Percentiles rank a stretch among this genome's conserved stretches.
Conservation (phyloP, 1,140 invertebrate species). For the Trichonephila inaurata region DNA sequence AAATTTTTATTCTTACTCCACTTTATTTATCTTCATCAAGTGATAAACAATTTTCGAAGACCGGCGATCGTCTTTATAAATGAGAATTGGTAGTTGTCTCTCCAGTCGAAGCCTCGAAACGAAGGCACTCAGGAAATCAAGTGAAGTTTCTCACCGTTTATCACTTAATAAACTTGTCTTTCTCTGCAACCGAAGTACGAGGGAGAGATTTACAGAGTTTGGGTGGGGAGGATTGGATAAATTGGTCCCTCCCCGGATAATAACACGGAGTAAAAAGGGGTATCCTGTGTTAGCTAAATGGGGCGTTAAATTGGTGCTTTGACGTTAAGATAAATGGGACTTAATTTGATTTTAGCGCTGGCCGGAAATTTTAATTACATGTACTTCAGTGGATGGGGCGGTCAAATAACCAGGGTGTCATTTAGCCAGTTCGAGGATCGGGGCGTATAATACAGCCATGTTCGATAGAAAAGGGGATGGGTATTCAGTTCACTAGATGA, state of each 20-base stretch:
- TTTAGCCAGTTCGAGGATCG: conserved; percentile 26
- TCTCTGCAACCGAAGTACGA: background rate
- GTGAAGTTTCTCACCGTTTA: conserved; percentile 55
- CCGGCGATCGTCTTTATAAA: background rate
- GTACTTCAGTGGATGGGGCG: conserved; percentile 61
- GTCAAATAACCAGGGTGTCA: conserved; percentile 63
- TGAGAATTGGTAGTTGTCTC: conserved; percentile 22
- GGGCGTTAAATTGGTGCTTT: conserved; percentile 63
- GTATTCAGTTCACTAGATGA: conserved; percentile 1
- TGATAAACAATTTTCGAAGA: background rate
- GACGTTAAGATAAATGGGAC: conserved; percentile 67
- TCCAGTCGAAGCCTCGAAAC: background rate
- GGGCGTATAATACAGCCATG: conserved; percentile 22
- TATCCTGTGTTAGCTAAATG: conserved; percentile 44
- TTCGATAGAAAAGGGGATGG: conserved; percentile 7
- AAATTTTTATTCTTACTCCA: background rate
- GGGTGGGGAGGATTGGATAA: conserved; percentile 21
- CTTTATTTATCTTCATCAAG: conserved; percentile 22
- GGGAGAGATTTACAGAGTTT: conserved; percentile 10
- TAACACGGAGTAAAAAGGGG: conserved; percentile 51
- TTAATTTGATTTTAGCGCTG: conserved; percentile 70
- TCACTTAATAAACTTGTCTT: conserved; percentile 58
- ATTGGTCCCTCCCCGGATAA: conserved; percentile 50
- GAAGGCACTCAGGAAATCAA: conserved; percentile 26
- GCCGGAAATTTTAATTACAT: conserved; percentile 72